phyloP scores from a whole-genome alignment of 2,888 invertebrate genomes.

The Eurytoma adleriae region DNA sequence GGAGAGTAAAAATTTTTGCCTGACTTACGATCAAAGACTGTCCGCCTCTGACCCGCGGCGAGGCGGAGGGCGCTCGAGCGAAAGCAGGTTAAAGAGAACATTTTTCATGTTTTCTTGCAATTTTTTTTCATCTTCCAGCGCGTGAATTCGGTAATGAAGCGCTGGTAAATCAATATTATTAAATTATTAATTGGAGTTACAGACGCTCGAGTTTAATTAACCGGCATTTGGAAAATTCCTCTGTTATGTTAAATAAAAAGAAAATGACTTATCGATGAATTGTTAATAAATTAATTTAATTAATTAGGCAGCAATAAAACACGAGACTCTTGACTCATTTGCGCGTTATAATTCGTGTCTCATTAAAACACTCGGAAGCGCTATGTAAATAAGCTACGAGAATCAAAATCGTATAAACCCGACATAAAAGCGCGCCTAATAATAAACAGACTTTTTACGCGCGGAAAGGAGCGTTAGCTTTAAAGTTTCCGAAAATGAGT shows the following conservation, averaged over 20 bases:
- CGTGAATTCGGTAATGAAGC: not conserved
- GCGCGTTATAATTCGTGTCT: too few species aligned
- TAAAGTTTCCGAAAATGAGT: slow-evolving; percentile 57
- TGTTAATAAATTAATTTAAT: too few species aligned
- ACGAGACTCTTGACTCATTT: too few species aligned
- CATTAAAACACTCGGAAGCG: too few species aligned
- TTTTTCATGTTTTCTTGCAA: slow-evolving; percentile 41
- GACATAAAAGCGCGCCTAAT: slow-evolving; percentile 1
- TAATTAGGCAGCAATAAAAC: too few species aligned
- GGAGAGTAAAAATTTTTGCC: slow-evolving; percentile 29
- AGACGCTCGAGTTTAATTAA: slow-evolving; percentile 11
- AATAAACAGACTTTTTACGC: slow-evolving; percentile 34
- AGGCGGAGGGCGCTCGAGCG: slow-evolving; percentile 21
- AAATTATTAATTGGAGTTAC: slow-evolving; percentile 18
- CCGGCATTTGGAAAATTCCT: too few species aligned
- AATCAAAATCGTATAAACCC: slow-evolving; percentile 30
- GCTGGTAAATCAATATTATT: slow-evolving; percentile 35
- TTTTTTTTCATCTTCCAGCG: not conserved
- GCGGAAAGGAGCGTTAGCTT: slow-evolving; percentile 24
- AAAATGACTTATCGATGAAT: too few species aligned
- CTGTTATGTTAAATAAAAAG: too few species aligned
- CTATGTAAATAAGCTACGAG: not conserved
- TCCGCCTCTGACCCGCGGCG: slow-evolving; percentile 48
- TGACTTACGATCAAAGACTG: slow-evolving; percentile 34
- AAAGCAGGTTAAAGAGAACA: slow-evolving; percentile 47